These are phyloP conservation scores for Pogona vitticeps DNA, from an alignment of 2,113 vertebrate species.

Conservation along the genomic window DNA sequence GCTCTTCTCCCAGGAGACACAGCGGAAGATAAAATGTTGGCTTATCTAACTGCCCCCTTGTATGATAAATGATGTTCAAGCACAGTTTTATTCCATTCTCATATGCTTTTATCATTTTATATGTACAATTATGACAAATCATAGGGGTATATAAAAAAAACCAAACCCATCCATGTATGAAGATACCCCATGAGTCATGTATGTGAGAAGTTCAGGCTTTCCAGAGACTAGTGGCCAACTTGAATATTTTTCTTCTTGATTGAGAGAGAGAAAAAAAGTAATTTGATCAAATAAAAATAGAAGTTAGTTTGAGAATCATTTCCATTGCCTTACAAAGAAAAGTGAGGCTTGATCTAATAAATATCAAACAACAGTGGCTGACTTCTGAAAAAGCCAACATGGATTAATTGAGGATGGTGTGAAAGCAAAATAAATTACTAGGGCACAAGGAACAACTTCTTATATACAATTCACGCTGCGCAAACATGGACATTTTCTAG, in stretches of 20 bases:
- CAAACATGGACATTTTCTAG: conserved; percentile 11
- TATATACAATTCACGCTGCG: background rate
- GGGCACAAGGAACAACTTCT: background rate
- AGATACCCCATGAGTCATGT: background rate
- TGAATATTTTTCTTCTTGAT: background rate
- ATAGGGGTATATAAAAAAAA: too few relatives aligned
- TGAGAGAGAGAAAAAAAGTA: background rate
- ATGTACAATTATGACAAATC: too few relatives aligned
- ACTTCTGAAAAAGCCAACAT: background rate
- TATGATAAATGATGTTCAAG: too few relatives aligned
- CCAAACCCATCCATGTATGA: background rate
- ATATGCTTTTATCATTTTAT: too few relatives aligned
- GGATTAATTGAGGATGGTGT: background rate
- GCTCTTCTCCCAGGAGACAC: too few relatives aligned
- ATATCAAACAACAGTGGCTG: background rate
- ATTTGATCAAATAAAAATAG: background rate
- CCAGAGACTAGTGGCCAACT: background rate
- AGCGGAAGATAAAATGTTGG: too few relatives aligned
- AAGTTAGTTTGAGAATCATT: background rate
- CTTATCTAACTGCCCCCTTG: too few relatives aligned
- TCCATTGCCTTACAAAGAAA: background rate
- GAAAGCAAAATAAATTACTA: background rate
- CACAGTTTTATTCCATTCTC: too few relatives aligned
- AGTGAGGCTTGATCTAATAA: background rate
- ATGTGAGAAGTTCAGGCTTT: background rate